Evolutionary conservation across 2,888 invertebrate genomes (phyloP).

Genomic region (Antheraea assamensis): DNA sequence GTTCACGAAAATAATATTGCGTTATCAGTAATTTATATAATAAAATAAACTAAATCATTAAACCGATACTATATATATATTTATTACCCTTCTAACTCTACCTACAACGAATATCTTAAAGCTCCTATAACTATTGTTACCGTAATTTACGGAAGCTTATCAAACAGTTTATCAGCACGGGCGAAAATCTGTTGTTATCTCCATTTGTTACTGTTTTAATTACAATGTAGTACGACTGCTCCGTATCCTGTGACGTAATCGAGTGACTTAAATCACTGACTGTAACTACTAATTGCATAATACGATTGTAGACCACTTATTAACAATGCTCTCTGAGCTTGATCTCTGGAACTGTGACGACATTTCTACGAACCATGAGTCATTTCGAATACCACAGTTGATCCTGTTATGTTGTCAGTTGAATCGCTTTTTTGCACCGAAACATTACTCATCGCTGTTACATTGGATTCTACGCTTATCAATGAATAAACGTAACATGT

Average conservation of each 20-base stretch:
- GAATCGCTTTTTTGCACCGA: constrained; percentile 61
- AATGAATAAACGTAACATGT: constrained; percentile 52
- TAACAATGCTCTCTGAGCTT: constrained; percentile 28
- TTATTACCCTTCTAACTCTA: too few relatives aligned
- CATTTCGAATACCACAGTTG: constrained; percentile 52
- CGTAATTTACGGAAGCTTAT: constrained; percentile 35
- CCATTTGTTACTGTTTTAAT: constrained; percentile 27
- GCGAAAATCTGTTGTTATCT: constrained; percentile 33
- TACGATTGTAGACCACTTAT: constrained; percentile 32
- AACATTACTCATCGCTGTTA: constrained; percentile 65
- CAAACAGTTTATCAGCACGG: constrained; percentile 33
- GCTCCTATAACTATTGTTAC: constrained; percentile 18
- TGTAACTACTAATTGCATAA: constrained; percentile 45
- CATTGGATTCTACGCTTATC: constrained; percentile 58
- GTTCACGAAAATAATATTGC: background rate
- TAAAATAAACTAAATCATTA: background rate
- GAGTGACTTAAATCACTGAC: constrained; percentile 47
- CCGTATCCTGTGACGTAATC: constrained; percentile 49
- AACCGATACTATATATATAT: too few relatives aligned
- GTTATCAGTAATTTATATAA: background rate
- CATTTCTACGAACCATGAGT: constrained; percentile 66
- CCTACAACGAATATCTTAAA: constrained; percentile 8
- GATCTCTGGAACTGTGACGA: constrained; percentile 70
- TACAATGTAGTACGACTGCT: constrained; percentile 28
- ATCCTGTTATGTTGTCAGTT: constrained; percentile 52